phyloP scores from a whole-genome alignment of 2,888 invertebrate species.

The Eulithis testata region DNA sequence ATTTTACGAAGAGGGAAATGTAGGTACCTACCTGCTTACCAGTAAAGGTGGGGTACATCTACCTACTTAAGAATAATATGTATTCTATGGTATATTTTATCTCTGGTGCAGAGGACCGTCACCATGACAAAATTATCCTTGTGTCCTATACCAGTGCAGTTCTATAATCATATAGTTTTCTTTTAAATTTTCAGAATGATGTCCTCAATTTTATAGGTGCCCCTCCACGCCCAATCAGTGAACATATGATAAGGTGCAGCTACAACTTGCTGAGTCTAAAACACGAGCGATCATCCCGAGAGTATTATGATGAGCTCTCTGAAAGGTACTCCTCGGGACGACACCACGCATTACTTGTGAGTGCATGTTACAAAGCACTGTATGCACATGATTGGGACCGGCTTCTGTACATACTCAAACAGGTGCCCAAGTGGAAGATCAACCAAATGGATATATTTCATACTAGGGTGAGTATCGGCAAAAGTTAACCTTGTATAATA shows the following conservation, averaged over 20 bases:
- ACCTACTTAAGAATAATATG: too few species aligned
- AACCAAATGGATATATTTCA: conserved; percentile 48
- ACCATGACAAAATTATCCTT: too few species aligned
- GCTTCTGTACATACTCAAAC: conserved; percentile 64
- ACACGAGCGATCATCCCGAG: conserved; percentile 25
- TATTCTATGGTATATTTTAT: too few species aligned
- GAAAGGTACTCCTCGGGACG: conserved; percentile 15
- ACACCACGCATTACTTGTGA: conserved; percentile 15
- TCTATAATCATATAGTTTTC: not conserved
- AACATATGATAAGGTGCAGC: conserved; percentile 1
- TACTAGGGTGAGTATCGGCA: conserved; percentile 57
- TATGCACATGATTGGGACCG: conserved; percentile 75
- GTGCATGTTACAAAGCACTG: conserved; percentile 55
- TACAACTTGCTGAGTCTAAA: conserved; percentile 21
- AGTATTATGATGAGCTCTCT: conserved; percentile 5
- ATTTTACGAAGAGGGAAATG: too few species aligned
- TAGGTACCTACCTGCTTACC: too few species aligned
- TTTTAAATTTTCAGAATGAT: conserved; percentile 53
- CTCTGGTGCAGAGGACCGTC: too few species aligned
- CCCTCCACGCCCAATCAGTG: not conserved
- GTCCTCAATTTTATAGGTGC: conserved; percentile 51
- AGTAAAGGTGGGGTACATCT: too few species aligned
- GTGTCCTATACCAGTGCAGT: not conserved
- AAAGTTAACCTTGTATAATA: too few species aligned
- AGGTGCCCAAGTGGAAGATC: conserved; percentile 65